These are phyloP conservation scores for Ectemnius continuus DNA, from an alignment of 2,888 invertebrate genomes.

Conservation along the genomic window DNA sequence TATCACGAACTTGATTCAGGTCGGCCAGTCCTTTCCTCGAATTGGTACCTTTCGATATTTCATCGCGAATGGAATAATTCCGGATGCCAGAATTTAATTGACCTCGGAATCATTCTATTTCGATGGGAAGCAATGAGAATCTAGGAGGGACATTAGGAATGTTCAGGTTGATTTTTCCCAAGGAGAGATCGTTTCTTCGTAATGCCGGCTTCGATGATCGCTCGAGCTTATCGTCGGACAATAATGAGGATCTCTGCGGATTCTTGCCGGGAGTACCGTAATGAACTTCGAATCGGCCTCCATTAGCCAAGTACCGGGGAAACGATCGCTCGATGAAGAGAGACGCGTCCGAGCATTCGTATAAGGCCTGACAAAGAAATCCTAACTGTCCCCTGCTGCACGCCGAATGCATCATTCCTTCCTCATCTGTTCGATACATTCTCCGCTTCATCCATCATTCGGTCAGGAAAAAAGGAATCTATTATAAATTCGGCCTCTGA, in stretches of 20 bases:
- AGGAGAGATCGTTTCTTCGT: slow-evolving; percentile 28
- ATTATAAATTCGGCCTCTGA: background rate
- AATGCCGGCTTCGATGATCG: slow-evolving; percentile 21
- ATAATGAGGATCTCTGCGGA: slow-evolving; percentile 36
- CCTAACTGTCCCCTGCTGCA: slow-evolving; percentile 25
- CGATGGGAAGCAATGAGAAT: too few relatives aligned
- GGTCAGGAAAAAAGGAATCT: background rate
- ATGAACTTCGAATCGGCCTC: slow-evolving; percentile 36
- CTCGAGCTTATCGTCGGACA: slow-evolving; percentile 30
- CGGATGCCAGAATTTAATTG: too few relatives aligned
- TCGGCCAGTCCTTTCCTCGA: slow-evolving; percentile 23
- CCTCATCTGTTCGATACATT: background rate
- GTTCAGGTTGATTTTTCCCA: slow-evolving; percentile 19
- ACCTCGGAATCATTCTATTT: too few relatives aligned
- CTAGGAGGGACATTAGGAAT: slow-evolving; percentile 9
- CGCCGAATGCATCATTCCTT: background rate
- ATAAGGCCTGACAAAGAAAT: slow-evolving; percentile 13
- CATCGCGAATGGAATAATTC: too few relatives aligned
- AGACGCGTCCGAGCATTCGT: background rate
- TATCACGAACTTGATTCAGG: background rate
- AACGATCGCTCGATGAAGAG: slow-evolving; percentile 19
- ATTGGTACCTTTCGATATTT: background rate
- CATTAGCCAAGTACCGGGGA: slow-evolving; percentile 23
- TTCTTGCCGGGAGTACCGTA: slow-evolving; percentile 34
- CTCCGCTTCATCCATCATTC: background rate